phyloP scores from a whole-genome alignment of 2,888 invertebrate genomes.

The Hydrotaea cyrtoneurina region DNA sequence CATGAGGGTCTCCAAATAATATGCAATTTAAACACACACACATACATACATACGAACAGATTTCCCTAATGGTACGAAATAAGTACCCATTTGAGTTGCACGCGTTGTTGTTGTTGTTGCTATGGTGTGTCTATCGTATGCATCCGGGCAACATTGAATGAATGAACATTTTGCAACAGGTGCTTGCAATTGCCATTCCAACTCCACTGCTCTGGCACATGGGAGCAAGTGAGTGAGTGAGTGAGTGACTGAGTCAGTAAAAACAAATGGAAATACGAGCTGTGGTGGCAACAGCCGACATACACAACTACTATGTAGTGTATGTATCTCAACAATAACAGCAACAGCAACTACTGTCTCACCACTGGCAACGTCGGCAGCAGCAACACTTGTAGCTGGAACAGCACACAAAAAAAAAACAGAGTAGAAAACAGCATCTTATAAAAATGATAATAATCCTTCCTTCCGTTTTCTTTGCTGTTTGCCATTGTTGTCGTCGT shows the following conservation, averaged over 20 bases:
- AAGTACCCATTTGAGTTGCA: not conserved
- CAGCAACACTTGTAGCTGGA: slow-evolving; percentile 40
- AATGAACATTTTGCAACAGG: slow-evolving; percentile 66
- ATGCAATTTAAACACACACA: slow-evolving; percentile 34
- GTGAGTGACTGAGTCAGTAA: not conserved
- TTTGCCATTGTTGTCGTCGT: slow-evolving; percentile 21
- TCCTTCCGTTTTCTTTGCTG: slow-evolving; percentile 55
- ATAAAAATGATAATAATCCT: slow-evolving; percentile 68
- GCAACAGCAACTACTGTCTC: slow-evolving; percentile 23
- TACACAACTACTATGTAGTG: not conserved
- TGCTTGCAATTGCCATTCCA: slow-evolving; percentile 50
- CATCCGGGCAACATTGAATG: slow-evolving; percentile 61
- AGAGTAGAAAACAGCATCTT: slow-evolving; percentile 55
- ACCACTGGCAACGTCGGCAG: not conserved
- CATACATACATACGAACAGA: slow-evolving; percentile 20
- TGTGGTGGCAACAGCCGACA: not conserved
- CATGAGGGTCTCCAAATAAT: slow-evolving; percentile 47
- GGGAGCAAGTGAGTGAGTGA: slow-evolving; percentile 11
- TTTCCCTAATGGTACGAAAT: slow-evolving; percentile 48
- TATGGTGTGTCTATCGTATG: slow-evolving; percentile 48
- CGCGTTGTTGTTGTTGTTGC: slow-evolving; percentile 33
- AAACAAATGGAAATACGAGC: slow-evolving; percentile 24
- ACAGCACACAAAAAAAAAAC: slow-evolving; percentile 32
- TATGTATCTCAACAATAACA: too few species aligned
- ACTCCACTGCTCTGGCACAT: slow-evolving; percentile 14